These are phyloP conservation scores for Corythaixoides concolor DNA, from an alignment of 2,113 vertebrate species.

Conservation along the genomic window DNA sequence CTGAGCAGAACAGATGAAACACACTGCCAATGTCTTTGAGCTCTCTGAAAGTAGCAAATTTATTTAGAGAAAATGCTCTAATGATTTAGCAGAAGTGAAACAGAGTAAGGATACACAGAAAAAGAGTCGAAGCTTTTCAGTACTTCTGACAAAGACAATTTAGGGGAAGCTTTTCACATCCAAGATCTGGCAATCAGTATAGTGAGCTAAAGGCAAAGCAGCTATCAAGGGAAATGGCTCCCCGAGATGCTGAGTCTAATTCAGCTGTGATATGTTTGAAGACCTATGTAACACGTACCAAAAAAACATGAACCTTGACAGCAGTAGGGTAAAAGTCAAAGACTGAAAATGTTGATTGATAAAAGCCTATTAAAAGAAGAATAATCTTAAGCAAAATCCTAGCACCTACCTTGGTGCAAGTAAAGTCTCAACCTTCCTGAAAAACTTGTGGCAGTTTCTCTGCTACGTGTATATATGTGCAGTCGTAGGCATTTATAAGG, in stretches of 20 bases:
- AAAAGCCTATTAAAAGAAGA: neutral
- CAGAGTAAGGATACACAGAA: neutral
- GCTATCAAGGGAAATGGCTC: neutral
- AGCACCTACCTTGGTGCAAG: neutral
- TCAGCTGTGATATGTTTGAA: neutral
- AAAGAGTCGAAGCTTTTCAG: neutral
- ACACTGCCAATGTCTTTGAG: neutral
- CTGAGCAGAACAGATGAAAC: neutral
- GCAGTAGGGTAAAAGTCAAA: neutral
- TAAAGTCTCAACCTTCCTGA: neutral
- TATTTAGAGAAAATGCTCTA: neutral
- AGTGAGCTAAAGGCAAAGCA: neutral
- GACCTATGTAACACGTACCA: neutral
- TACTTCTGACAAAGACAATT: neutral
- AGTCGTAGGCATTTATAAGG: neutral
- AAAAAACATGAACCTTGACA: neutral
- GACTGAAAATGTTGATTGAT: neutral
- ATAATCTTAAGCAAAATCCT: neutral
- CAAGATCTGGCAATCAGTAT: neutral
- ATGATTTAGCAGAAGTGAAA: neutral
- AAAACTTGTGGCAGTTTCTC: neutral
- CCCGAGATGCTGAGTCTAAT: neutral
- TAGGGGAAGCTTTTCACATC: neutral
- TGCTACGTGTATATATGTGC: neutral
- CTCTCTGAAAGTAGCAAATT: neutral